A percentile compares a stretch with the other conserved stretches of the same genome.
Conservation (phyloP, 2,113 vertebrate species). For the Rutilus rutilus region DNA sequence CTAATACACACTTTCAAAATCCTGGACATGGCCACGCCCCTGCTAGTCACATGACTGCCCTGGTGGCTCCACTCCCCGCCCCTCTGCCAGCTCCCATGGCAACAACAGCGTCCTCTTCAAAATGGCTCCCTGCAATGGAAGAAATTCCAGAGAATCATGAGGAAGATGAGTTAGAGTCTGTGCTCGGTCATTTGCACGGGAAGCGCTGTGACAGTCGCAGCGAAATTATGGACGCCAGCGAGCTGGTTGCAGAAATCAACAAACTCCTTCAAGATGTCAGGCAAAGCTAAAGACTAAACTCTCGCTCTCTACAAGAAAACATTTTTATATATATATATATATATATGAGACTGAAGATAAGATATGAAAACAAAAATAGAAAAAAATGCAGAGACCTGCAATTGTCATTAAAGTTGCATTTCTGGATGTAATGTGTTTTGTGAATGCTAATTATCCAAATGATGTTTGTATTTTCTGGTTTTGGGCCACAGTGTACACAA, state of each 20-base stretch:
- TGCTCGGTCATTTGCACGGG: conserved; percentile 88
- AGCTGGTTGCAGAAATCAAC: conserved; percentile 97
- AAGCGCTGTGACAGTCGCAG: conserved; percentile 87
- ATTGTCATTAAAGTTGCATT: conserved; percentile 90
- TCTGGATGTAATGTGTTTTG: conserved; percentile 95
- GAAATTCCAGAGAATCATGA: conserved; percentile 98
- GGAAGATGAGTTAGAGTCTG: conserved; percentile 95
- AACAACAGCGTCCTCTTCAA: conserved; percentile 78
- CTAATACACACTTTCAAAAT: conserved; percentile 95
- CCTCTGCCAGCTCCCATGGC: conserved; percentile 53
- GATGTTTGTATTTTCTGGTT: conserved; percentile 89
- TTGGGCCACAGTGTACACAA: conserved; percentile 90
- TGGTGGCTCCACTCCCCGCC: conserved; percentile 66
- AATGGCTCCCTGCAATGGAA: conserved; percentile 98
- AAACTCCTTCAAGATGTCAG: conserved; percentile 95
- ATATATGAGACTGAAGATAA: conserved; percentile 54
- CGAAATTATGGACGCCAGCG: conserved; percentile 96
- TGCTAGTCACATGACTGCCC: conserved; percentile 77
- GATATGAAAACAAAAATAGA: conserved; percentile 34
- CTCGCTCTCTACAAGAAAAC: neutral
- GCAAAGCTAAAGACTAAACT: conserved; percentile 81
- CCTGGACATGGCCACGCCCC: conserved; percentile 81
- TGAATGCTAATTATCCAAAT: conserved; percentile 98
- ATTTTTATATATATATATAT: no score
- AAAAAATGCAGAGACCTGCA: conserved; percentile 78